Base-by-base conservation (phyloP, 1,140 invertebrate species). In the Bathynomus jamesi region DNA sequence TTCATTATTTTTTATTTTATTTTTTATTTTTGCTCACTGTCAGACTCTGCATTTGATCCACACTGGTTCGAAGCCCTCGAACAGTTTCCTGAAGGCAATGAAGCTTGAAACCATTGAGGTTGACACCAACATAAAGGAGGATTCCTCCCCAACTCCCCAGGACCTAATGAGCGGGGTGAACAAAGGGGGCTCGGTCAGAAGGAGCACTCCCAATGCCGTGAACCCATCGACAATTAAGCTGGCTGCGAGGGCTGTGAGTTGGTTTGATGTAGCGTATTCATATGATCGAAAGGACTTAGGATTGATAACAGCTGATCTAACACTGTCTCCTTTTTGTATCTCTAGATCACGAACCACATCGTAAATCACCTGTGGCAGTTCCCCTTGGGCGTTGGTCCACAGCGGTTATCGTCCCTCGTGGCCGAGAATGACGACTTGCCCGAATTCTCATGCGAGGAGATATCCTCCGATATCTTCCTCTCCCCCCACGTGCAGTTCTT, bases 351-450 rank as follows among this genome's bases (percentile, higher is more conserved):
- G 70, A 86, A 87, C 78, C 93, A 95, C 84, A 83, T 96, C 74
- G 86, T 95, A 0, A 94, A 92, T 77, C 91, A 95, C 82, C 79
- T 95, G 62, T 90, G 90, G 25, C 93, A 95, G 79, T 96, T 95
- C 83, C 93, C 94, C 5, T 90, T 94, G 87, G 82, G 82, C 8
- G 88, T 92, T 69, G 94, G 94, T 8, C 91, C 94, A 0, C 87
- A 91, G 0, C 85, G 90, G 24, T 83, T 95, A 13, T 90, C 90
- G 72, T 96, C 92, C 0, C 84, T 91, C 76, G 92, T 98, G 2
- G 91, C 91, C 71, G 95, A 98, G 83, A 88, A 94, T 76, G 94
- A 97, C 81, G 95, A 98, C 82, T 88, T 92, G n/a, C 89, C 90
- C 0, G 87, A 89, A 69, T 83, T 90, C 31, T 80, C 82, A 13